phyloP scores from a whole-genome alignment of 2,888 invertebrate genomes.

The Ernsta delagoae region DNA sequence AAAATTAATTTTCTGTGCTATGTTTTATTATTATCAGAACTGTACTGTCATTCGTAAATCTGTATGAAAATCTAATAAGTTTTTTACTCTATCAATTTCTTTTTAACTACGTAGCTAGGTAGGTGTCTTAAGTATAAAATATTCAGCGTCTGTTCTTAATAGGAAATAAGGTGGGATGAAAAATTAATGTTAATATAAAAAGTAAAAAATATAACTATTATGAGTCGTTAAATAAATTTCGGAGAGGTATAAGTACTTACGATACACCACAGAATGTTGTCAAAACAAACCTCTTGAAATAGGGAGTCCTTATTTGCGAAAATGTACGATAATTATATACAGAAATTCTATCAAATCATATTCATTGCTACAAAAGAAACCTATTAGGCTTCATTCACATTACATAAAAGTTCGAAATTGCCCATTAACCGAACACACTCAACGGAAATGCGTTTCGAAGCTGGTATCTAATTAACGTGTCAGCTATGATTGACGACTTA shows the following conservation, averaged over 20 bases:
- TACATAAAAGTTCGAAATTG: slow-evolving; percentile 36
- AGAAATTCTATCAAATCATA: slow-evolving; percentile 22
- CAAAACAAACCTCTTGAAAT: neutral
- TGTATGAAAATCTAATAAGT: too few relatives aligned
- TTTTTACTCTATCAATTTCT: too few relatives aligned
- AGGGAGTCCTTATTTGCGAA: neutral
- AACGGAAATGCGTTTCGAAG: slow-evolving; percentile 8
- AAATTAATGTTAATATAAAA: too few relatives aligned
- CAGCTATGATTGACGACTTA: slow-evolving; percentile 28
- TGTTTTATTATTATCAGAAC: too few relatives aligned
- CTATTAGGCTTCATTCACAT: slow-evolving; percentile 36
- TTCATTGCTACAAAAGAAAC: slow-evolving; percentile 24
- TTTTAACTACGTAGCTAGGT: too few relatives aligned
- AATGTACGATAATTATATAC: neutral
- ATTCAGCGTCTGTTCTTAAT: too few relatives aligned
- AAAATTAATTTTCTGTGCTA: too few relatives aligned
- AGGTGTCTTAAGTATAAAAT: too few relatives aligned
- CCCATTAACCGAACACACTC: slow-evolving; percentile 27
- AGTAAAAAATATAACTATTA: too few relatives aligned
- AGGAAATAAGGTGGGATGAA: too few relatives aligned
- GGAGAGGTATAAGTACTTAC: neutral
- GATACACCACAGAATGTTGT: neutral
- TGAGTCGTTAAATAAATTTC: too few relatives aligned
- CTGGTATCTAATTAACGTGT: slow-evolving; percentile 30
- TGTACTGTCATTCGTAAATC: too few relatives aligned